These are phyloP conservation scores for Lycaon pictus DNA, from an alignment of 2,113 vertebrate genomes.

Conservation along the genomic window DNA sequence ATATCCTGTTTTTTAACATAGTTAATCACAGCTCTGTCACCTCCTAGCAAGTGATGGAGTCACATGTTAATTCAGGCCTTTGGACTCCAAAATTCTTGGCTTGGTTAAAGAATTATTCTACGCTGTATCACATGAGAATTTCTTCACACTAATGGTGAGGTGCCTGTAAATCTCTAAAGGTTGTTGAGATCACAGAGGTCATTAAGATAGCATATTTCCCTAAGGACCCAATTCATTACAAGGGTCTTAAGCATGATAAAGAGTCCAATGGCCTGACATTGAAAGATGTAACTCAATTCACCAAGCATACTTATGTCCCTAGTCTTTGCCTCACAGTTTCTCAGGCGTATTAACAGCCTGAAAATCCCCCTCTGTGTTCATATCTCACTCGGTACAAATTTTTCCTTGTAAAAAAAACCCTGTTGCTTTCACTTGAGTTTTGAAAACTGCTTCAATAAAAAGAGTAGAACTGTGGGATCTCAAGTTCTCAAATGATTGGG, in stretches of 20 bases:
- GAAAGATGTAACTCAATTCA: neutral
- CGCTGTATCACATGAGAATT: neutral
- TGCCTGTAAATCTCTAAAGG: neutral
- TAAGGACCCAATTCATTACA: conserved; percentile 17
- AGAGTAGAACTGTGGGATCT: neutral
- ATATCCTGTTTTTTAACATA: neutral
- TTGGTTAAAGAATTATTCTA: neutral
- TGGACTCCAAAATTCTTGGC: neutral
- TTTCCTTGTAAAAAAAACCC: neutral
- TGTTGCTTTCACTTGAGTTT: neutral
- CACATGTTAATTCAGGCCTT: neutral
- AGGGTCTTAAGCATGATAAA: neutral
- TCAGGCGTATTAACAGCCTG: neutral
- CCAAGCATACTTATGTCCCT: neutral
- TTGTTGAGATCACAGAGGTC: neutral
- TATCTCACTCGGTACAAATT: neutral
- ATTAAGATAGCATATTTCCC: neutral
- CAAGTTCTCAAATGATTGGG: neutral
- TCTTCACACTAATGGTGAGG: neutral
- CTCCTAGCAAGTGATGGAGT: neutral
- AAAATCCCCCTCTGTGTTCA: neutral
- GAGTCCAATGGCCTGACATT: neutral
- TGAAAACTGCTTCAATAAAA: neutral
- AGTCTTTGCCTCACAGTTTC: neutral
- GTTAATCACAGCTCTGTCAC: neutral